Percentiles rank a stretch among this genome's conserved stretches.
Conservation (phyloP, 2,888 invertebrate species). For the Dendrolimus houi region DNA sequence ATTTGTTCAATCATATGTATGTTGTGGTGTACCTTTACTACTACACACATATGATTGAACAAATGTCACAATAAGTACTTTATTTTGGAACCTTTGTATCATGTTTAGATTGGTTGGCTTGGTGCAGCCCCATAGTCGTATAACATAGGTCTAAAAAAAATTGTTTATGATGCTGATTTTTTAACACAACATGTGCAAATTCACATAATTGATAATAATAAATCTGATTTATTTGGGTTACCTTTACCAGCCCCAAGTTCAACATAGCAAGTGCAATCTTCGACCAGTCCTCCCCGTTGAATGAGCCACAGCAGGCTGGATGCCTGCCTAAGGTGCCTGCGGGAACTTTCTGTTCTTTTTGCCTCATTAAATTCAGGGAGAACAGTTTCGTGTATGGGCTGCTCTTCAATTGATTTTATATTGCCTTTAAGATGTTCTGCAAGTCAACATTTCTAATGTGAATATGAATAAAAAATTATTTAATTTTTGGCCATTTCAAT, state of each 20-base stretch:
- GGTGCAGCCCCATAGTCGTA: too few species aligned
- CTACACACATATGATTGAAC: too few species aligned
- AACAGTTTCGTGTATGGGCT: conserved; percentile 41
- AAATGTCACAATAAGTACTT: too few species aligned
- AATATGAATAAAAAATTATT: too few species aligned
- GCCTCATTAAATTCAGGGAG: conserved; percentile 39
- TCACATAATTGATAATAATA: not conserved
- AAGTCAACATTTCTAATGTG: conserved; percentile 1
- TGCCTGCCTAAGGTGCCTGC: conserved; percentile 86
- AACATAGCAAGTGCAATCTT: conserved; percentile 81
- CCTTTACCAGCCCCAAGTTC: conserved; percentile 96
- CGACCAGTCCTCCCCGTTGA: conserved; percentile 76
- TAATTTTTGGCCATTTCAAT: too few species aligned
- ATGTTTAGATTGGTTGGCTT: too few species aligned
- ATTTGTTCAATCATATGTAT: too few species aligned
- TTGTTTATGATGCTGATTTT: too few species aligned
- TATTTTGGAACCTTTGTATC: too few species aligned
- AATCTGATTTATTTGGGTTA: conserved; percentile 22
- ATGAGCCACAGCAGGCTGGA: conserved; percentile 85
- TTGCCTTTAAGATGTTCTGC: conserved; percentile 40
- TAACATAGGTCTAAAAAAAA: too few species aligned
- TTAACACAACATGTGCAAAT: too few species aligned
- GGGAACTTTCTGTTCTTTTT: conserved; percentile 78
- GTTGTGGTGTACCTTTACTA: too few species aligned
- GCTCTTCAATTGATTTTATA: conserved; percentile 29